These are phyloP conservation scores for Numida meleagris DNA, from an alignment of 2,113 vertebrate species.

Conservation along the genomic window DNA sequence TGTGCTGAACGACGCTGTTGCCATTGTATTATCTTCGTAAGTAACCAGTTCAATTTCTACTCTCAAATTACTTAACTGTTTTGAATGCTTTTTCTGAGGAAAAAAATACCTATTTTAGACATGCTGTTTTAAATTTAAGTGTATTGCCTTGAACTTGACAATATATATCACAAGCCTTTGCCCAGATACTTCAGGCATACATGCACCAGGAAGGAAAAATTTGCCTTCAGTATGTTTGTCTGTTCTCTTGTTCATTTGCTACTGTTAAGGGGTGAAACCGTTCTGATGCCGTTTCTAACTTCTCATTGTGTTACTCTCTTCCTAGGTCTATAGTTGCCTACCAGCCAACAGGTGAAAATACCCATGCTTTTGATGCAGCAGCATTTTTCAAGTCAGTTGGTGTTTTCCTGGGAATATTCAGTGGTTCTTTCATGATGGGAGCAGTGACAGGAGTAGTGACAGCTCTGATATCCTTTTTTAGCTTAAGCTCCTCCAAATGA, in stretches of 20 bases:
- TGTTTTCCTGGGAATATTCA: slow-evolving; percentile 96
- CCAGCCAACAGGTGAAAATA: slow-evolving; percentile 92
- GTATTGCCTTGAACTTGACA: neutral
- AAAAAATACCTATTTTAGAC: neutral
- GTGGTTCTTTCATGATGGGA: slow-evolving; percentile 97
- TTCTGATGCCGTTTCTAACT: neutral
- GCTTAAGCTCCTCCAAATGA: neutral
- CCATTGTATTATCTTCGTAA: slow-evolving; percentile 97
- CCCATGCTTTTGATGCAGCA: slow-evolving; percentile 92
- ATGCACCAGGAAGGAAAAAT: neutral
- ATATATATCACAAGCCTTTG: neutral
- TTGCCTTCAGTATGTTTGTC: neutral
- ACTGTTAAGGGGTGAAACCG: neutral
- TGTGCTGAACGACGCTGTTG: slow-evolving; percentile 95
- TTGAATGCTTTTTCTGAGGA: neutral
- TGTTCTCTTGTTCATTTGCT: neutral
- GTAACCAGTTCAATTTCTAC: slow-evolving; percentile 54
- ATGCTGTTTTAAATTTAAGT: neutral
- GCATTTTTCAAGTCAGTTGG: slow-evolving; percentile 98
- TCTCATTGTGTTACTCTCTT: neutral
- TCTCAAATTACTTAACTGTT: neutral
- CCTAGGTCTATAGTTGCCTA: slow-evolving; percentile 95
- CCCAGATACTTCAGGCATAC: neutral
- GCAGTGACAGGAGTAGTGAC: slow-evolving; percentile 94
- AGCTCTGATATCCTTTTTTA: slow-evolving; percentile 94